Conservation (phyloP, 2,113 vertebrate species). For the Petaurus breviceps region DNA sequence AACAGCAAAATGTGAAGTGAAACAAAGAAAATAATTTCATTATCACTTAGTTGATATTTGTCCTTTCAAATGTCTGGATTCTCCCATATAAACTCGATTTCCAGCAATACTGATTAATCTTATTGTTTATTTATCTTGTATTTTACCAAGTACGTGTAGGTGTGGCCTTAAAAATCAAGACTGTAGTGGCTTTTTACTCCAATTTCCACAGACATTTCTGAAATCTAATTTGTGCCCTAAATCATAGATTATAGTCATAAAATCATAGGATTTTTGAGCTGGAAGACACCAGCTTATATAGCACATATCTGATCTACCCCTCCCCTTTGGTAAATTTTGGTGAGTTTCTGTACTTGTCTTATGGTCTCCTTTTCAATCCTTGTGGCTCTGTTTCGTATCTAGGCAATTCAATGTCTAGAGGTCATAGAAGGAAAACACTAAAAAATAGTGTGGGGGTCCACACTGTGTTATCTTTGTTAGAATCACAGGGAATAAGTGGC, state of each 20-base stretch:
- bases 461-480: neutral
- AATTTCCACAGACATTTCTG: neutral
- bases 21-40: neutral
- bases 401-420: neutral
- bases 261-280: neutral
- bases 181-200: neutral
- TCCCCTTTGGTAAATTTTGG: neutral
- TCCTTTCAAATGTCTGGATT: conserved; percentile 23
- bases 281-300: neutral
- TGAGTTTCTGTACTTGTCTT: neutral
- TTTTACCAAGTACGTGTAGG: neutral
- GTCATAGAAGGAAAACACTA: neutral
- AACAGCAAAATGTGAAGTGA: conserved; percentile 17
- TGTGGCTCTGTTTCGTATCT: neutral
- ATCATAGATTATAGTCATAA: neutral
- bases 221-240: neutral
- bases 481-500: neutral
- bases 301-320: neutral
- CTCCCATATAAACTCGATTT: conserved; percentile 3
- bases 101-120: neutral
- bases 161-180: neutral
- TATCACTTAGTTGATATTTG: neutral
- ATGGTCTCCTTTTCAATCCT: neutral
- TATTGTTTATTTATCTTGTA: neutral
- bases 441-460: neutral